phyloP scores from a whole-genome alignment of 2,113 vertebrate genomes.

The Hiodon alosoides region DNA sequence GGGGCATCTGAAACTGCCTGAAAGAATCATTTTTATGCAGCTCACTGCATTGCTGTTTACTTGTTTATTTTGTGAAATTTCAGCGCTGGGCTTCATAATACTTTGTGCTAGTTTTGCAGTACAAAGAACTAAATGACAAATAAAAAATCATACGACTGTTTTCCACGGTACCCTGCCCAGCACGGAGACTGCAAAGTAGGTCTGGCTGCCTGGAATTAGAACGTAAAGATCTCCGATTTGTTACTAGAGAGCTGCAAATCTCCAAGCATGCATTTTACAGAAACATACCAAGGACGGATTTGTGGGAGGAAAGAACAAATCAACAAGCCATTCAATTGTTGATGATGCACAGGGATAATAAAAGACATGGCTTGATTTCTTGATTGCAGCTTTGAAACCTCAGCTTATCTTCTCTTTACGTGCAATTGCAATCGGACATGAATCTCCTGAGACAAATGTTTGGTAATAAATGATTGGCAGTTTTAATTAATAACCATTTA shows the following conservation, averaged over 20 bases:
- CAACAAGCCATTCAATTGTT: conserved; percentile 36
- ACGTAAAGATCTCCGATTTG: not conserved
- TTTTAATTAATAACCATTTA: conserved; percentile 3
- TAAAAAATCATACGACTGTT: not conserved
- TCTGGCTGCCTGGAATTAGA: not conserved
- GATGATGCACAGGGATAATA: conserved; percentile 37
- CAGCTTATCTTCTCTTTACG: not conserved
- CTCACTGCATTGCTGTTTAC: conserved; percentile 32
- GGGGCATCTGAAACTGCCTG: conserved; percentile 33
- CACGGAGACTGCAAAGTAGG: not conserved
- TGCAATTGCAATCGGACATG: not conserved
- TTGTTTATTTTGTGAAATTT: conserved; percentile 40
- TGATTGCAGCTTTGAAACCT: conserved; percentile 32
- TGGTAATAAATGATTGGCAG: conserved; percentile 5
- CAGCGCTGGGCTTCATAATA: conserved; percentile 14
- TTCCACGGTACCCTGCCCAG: not conserved
- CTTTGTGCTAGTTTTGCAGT: conserved; percentile 12
- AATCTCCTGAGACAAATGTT: not conserved
- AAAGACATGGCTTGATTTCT: conserved; percentile 29
- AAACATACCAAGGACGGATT: conserved; percentile 17
- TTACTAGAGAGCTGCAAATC: not conserved
- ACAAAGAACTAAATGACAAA: conserved; percentile 17
- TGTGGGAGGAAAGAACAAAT: conserved; percentile 35
- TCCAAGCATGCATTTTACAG: not conserved
- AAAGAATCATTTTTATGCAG: conserved; percentile 27